Evolutionary conservation across 2,888 invertebrate species (phyloP).

Genomic region (Eupithecia dodoneata): DNA sequence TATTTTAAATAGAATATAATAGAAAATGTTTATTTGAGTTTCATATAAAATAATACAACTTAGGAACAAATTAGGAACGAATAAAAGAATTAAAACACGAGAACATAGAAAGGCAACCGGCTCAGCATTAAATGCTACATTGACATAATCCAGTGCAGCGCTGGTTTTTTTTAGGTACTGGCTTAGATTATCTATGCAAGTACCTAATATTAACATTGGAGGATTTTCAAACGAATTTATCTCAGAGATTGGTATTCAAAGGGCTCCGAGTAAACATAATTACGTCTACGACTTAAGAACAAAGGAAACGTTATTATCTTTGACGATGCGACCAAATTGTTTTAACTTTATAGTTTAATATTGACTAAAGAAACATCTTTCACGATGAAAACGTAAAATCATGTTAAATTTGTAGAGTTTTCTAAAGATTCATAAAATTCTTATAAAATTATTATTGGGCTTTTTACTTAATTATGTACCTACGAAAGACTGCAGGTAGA

Average conservation of each 20-base stretch:
- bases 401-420: background rate
- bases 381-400: background rate
- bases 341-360: conserved; percentile 1
- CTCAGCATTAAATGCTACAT: too few relatives aligned
- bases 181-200: background rate
- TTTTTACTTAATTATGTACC: too few relatives aligned
- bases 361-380: background rate
- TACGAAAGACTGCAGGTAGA: too few relatives aligned
- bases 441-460: too few relatives aligned
- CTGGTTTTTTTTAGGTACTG: background rate
- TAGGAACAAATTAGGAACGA: too few relatives aligned
- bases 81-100: too few relatives aligned
- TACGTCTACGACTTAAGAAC: conserved; percentile 37
- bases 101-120: too few relatives aligned
- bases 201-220: background rate
- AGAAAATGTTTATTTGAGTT: too few relatives aligned
- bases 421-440: background rate
- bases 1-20: too few relatives aligned
- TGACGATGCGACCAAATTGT: conserved; percentile 13
- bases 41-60: too few relatives aligned
- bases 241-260: conserved; percentile 37
- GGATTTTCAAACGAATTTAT: conserved; percentile 7
- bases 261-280: conserved; percentile 35
- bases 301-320: conserved; percentile 29
- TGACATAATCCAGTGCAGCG: too few relatives aligned